These are phyloP conservation scores for Heliopora coerulea DNA, from an alignment of 92 coral and sea anemone genomes.

Conservation along the genomic window DNA sequence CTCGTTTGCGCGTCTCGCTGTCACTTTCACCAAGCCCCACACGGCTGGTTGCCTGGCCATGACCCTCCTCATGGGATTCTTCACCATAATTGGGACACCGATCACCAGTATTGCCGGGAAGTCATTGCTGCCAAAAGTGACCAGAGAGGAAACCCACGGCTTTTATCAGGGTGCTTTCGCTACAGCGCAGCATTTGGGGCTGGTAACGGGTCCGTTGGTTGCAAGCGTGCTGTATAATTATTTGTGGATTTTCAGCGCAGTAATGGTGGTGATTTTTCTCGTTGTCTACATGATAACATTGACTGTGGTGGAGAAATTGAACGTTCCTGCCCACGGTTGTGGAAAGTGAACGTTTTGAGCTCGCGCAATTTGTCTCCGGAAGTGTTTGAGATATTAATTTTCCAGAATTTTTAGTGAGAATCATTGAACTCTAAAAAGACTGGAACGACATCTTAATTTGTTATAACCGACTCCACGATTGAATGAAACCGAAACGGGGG, in stretches of 20 bases:
- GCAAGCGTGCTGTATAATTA: constrained; percentile 33
- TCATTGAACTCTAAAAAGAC: too few species aligned
- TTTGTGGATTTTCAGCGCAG: constrained; percentile 19
- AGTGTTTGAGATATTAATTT: too few species aligned
- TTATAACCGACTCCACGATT: too few species aligned
- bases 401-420: too few species aligned
- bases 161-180: constrained; percentile 33
- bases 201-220: constrained; percentile 35
- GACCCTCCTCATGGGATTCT: constrained; percentile 30
- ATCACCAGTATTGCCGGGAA: constrained; percentile 35
- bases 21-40: constrained; percentile 3
- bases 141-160: constrained; percentile 18
- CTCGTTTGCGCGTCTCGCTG: constrained; percentile 31
- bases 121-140: constrained; percentile 30
- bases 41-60: constrained; percentile 24
- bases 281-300: constrained; percentile 18
- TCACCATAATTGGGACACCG: constrained; percentile 33
- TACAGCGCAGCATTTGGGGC: constrained; percentile 38
- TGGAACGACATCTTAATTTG: too few species aligned
- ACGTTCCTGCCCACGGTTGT: constrained; percentile 24
- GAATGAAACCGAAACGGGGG: too few species aligned
- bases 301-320: constrained; percentile 25
- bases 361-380: too few species aligned
- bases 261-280: constrained; percentile 15
- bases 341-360: background rate